phyloP scores from a whole-genome alignment of 23 tunicate genomes.

The Diplosoma virens region DNA sequence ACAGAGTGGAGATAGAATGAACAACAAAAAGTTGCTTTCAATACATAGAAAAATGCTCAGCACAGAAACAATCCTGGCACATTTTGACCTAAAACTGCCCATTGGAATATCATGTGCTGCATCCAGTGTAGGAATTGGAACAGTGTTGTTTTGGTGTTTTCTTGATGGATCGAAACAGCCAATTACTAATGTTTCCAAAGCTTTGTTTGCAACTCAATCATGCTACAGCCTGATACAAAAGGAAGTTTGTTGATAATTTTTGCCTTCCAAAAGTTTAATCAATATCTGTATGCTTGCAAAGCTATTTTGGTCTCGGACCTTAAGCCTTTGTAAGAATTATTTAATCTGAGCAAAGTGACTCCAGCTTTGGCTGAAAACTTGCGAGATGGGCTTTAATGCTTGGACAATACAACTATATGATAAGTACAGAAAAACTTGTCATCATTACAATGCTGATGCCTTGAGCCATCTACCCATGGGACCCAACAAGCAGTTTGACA shows the following conservation, averaged over 20 bases:
- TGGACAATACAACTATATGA: slow-evolving; percentile 8
- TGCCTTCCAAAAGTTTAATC: slow-evolving; percentile 24
- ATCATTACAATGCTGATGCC: slow-evolving; percentile 28
- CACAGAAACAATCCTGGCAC: slow-evolving; percentile 11
- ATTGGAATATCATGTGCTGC: not conserved
- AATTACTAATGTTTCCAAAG: slow-evolving; percentile 14
- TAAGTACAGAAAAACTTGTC: slow-evolving; percentile 3
- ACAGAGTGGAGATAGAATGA: slow-evolving; percentile 15
- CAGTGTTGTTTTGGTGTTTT: slow-evolving; percentile 12
- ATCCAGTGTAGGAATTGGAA: slow-evolving; percentile 8
- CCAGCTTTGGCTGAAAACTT: slow-evolving; percentile 32
- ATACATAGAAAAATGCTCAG: not conserved
- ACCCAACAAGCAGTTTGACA: not conserved
- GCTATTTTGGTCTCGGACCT: slow-evolving; percentile 36
- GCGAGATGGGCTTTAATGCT: slow-evolving; percentile 27
- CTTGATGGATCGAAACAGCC: slow-evolving; percentile 19
- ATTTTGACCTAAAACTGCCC: slow-evolving; percentile 9
- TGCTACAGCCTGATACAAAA: slow-evolving; percentile 21
- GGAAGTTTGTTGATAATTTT: slow-evolving; percentile 30
- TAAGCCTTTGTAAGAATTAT: slow-evolving; percentile 30
- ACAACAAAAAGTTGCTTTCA: slow-evolving; percentile 2
- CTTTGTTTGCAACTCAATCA: not conserved
- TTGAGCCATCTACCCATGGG: slow-evolving; percentile 22
- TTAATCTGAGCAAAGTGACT: slow-evolving; percentile 16
- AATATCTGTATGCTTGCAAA: slow-evolving; percentile 19